Conservation (phyloP, 2,797 vertebrate species). For the Ispidina picta region DNA sequence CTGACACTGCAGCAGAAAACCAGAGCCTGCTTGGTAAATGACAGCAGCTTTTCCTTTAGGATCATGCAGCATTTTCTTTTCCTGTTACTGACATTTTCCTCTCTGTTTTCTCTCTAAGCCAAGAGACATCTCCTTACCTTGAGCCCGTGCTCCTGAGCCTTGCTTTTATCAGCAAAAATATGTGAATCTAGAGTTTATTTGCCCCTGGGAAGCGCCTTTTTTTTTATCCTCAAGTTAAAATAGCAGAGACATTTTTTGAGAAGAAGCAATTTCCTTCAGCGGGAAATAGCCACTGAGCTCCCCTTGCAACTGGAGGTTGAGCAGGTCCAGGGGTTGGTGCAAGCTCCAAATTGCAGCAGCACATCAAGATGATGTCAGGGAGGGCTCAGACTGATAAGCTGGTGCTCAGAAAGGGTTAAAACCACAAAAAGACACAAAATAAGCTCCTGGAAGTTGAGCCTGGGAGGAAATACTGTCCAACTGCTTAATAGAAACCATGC, state of each 20-base stretch:
- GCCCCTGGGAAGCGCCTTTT: background rate
- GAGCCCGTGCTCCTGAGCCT: background rate
- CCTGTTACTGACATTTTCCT: background rate
- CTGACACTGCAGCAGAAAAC: background rate
- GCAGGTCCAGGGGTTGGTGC: rapidly evolving
- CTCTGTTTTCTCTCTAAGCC: background rate
- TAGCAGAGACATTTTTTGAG: background rate
- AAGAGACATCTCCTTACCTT: background rate
- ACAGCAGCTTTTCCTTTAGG: background rate
- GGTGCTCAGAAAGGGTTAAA: background rate
- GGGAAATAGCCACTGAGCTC: background rate
- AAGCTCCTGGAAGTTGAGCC: background rate
- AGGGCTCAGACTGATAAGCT: background rate
- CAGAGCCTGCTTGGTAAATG: background rate
- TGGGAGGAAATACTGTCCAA: too few relatives aligned
- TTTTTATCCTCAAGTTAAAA: background rate
- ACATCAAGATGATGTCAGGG: rapidly evolving
- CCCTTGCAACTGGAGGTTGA: background rate
- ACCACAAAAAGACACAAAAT: background rate
- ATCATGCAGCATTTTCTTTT: background rate
- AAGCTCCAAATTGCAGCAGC: background rate
- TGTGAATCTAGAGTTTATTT: background rate
- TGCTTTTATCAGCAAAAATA: constrained; percentile 41
- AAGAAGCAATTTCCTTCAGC: background rate
- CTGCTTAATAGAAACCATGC: too few relatives aligned